Evolutionary conservation across 2,113 vertebrate species (phyloP), one percentile per base, ranked within the genome.

Genomic region (Origma solitaria): DNA sequence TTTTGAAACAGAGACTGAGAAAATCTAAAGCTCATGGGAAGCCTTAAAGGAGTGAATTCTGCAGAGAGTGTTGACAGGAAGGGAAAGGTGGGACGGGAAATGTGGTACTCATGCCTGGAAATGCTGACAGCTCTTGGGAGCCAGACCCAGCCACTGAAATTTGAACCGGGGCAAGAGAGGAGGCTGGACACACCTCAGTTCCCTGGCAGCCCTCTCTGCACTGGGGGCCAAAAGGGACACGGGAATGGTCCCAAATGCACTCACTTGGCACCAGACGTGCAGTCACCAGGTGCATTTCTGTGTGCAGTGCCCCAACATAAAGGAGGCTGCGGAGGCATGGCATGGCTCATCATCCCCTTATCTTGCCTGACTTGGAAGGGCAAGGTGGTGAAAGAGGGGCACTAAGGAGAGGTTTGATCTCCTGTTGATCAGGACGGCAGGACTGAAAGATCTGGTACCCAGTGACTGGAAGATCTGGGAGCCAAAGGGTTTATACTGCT

Each of bases 291-390:
- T 33, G 30, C 33, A 13, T 69, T 56, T 64, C 9, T 30, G 33
- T 28, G 28, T 47, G 58, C 50, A 31, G 25, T 5, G 31, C 25
- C 21, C 15, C 2, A 2, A 15, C 1, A 5, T 3, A 3, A 35
- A 10, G 18, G 35, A 60, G 2, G 6, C 44, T 21, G 49, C 0
- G 0, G 42, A 31, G 14, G 10, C 19, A 22, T 2, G 27, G 28
- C 24, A 7, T 2, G 1, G 47, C 25, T 66, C 66, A 13, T 42
- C 54, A 51, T 38, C 15, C 18, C 42, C 15, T 15, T 2, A 6
- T 10, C 9, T 6, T 69, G 8, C 38, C 44, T 54, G 58, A 10
- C 31, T 8, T 30, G 40, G 60, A 49, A 53, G 13, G 31, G 11
- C 61, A 78, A 53, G 17, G 38, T 25, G 62, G 45, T 35, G 64